These are phyloP conservation scores for Agonum fuliginosum DNA, from an alignment of 2,888 invertebrate genomes.

Conservation along the genomic window DNA sequence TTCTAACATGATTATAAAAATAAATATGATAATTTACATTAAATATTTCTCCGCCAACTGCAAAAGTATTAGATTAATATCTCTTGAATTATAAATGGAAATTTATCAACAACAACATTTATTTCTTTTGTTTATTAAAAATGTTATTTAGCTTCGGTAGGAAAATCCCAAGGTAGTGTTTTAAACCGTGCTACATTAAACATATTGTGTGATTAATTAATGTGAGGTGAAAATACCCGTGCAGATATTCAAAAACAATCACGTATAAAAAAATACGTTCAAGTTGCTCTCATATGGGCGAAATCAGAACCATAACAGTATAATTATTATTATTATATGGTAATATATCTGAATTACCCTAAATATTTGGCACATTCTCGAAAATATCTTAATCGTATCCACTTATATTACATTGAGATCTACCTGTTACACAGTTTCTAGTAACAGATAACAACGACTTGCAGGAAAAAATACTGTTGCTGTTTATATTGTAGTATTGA, in stretches of 20 bases:
- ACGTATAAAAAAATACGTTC: slow-evolving; percentile 55
- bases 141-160: slow-evolving; percentile 52
- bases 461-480: slow-evolving; percentile 32
- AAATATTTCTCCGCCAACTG: slow-evolving; percentile 55
- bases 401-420: slow-evolving; percentile 50
- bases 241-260: slow-evolving; percentile 50
- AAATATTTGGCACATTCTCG: slow-evolving; percentile 58
- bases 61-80: slow-evolving; percentile 52
- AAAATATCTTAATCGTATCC: slow-evolving; percentile 40
- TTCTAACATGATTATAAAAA: slow-evolving; percentile 60
- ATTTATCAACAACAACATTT: slow-evolving; percentile 53
- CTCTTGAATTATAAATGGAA: slow-evolving; percentile 51
- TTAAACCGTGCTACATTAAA: slow-evolving; percentile 63
- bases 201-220: slow-evolving; percentile 54
- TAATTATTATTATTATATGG: slow-evolving; percentile 50
- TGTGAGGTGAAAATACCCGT: slow-evolving; percentile 33
- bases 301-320: slow-evolving; percentile 55
- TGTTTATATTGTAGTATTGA: slow-evolving; percentile 20
- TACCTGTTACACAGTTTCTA: slow-evolving; percentile 36
- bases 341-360: slow-evolving; percentile 49
- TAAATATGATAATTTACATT: slow-evolving; percentile 60
- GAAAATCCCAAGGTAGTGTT: slow-evolving; percentile 62
- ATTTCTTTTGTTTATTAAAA: slow-evolving; percentile 51
- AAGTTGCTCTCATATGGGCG: slow-evolving; percentile 42
- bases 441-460: slow-evolving; percentile 46